Evolutionary conservation across 2,888 invertebrate genomes (phyloP).

Genomic region (Drosophila melanocephala): DNA sequence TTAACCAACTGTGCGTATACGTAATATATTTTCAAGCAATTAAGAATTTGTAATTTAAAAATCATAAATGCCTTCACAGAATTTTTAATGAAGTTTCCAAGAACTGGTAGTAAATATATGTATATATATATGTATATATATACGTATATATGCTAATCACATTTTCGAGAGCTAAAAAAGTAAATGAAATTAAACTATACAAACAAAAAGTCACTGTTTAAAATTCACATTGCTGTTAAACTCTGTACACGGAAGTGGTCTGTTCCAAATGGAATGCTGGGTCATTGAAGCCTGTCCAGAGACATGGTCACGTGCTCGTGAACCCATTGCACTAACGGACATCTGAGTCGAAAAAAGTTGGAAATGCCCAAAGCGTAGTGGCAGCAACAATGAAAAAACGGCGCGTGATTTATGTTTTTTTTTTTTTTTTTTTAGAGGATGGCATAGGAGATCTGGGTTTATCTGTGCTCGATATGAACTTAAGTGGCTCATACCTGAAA

Average conservation of each 20-base stretch:
- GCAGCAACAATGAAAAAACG: conserved; percentile 40
- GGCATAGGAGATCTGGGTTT: conserved; percentile 6
- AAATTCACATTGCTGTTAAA: not conserved
- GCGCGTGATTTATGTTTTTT: conserved; percentile 69
- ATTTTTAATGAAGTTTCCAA: not conserved
- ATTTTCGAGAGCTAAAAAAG: no score
- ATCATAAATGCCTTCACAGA: not conserved
- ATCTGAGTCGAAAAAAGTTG: conserved; percentile 62
- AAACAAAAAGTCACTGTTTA: not conserved
- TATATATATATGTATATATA: not conserved
- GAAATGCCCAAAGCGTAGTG: conserved; percentile 54
- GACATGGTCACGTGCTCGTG: conserved; percentile 68
- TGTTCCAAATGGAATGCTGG: conserved; percentile 52
- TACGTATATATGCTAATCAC: not conserved
- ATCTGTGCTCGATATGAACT: conserved; percentile 57
- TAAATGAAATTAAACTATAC: not conserved
- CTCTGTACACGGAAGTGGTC: not conserved
- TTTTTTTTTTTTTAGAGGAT: not conserved
- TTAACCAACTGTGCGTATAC: not conserved
- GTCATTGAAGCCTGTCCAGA: conserved; percentile 62
- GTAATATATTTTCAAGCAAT: no score
- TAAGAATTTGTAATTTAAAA: not conserved
- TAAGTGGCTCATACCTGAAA: conserved; percentile 69
- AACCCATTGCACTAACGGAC: conserved; percentile 61
- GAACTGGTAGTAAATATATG: not conserved